Conservation (phyloP, 2,113 vertebrate species). For the Climacteris rufus region DNA sequence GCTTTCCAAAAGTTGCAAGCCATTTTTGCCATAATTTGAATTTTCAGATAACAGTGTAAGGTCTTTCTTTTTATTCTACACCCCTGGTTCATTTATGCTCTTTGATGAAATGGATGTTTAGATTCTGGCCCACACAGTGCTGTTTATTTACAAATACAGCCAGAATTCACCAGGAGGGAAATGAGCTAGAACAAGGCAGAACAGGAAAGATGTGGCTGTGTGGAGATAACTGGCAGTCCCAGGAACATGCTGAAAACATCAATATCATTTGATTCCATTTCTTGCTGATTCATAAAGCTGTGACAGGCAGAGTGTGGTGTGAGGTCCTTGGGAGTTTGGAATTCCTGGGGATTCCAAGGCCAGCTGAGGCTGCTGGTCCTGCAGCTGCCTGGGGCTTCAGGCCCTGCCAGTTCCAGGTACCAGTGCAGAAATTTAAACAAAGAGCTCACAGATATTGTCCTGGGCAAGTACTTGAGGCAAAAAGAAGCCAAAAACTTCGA, state of each 20-base stretch:
- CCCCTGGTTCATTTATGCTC: background rate
- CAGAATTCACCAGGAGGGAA: background rate
- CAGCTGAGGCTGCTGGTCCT: background rate
- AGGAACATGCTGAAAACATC: background rate
- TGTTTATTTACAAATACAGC: background rate
- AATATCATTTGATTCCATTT: background rate
- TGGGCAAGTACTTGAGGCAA: background rate
- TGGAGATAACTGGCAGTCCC: background rate
- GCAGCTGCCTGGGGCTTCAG: background rate
- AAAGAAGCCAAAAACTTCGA: background rate
- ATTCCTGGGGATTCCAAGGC: background rate
- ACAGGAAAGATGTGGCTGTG: rapidly evolving
- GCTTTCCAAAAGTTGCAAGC: background rate
- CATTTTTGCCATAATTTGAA: background rate
- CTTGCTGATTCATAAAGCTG: background rate
- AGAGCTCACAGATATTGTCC: background rate
- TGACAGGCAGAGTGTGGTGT: background rate
- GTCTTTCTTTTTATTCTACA: background rate
- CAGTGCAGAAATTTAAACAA: background rate
- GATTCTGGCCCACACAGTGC: background rate
- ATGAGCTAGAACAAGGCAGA: background rate
- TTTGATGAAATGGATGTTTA: background rate
- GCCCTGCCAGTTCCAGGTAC: background rate
- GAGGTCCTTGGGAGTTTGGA: background rate
- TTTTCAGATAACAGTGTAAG: background rate